These are phyloP conservation scores for Taenaris catops DNA, from an alignment of 2,888 invertebrate species.

Conservation along the genomic window DNA sequence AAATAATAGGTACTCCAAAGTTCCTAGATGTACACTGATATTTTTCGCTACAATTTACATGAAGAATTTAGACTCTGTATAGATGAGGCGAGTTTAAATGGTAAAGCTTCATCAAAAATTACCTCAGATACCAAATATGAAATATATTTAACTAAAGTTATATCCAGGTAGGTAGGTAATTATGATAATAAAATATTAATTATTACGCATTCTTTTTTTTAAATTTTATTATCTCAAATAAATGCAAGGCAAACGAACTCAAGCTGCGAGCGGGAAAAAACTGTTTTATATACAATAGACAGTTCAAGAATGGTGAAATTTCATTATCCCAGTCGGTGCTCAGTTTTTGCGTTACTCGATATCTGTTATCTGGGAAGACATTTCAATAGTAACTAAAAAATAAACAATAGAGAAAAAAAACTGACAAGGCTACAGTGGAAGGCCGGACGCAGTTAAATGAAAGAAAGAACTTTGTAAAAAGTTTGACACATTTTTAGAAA, in stretches of 20 bases:
- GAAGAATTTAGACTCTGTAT: too few relatives aligned
- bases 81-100: too few relatives aligned
- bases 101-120: too few relatives aligned
- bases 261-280: conserved; percentile 16
- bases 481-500: conserved; percentile 79
- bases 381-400: conserved; percentile 74
- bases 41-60: too few relatives aligned
- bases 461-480: conserved; percentile 78
- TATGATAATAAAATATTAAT: too few relatives aligned
- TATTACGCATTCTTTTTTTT: too few relatives aligned
- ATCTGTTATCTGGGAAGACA: conserved; percentile 56
- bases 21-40: too few relatives aligned
- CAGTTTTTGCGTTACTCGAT: conserved; percentile 56
- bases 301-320: conserved; percentile 36
- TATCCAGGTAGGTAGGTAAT: too few relatives aligned
- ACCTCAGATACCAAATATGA: too few relatives aligned
- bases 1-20: too few relatives aligned
- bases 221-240: too few relatives aligned
- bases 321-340: conserved; percentile 52
- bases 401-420: conserved; percentile 66
- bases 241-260: conserved; percentile 8
- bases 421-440: conserved; percentile 66
- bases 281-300: conserved; percentile 16
- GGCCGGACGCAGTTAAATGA: conserved; percentile 72
- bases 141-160: too few relatives aligned